These are phyloP conservation scores for Galendromus occidentalis DNA, from an alignment of 1,140 invertebrate genomes.

Conservation along the genomic window DNA sequence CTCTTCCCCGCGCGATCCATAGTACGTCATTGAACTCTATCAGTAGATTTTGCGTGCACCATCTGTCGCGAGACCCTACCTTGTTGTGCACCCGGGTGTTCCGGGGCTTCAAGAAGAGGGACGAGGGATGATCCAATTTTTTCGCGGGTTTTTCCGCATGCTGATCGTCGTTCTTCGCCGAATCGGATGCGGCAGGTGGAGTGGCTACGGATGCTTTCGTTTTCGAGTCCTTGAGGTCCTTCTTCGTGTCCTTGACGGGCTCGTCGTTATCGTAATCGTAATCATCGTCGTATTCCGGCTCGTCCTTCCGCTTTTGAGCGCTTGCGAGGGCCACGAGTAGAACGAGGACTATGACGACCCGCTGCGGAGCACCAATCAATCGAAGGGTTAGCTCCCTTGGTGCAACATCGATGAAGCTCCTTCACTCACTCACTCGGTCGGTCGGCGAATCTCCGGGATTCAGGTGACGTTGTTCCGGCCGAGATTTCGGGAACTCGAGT, in stretches of 20 bases:
- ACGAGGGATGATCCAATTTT: not conserved
- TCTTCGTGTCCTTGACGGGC: conserved; percentile 1
- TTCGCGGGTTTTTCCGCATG: not conserved
- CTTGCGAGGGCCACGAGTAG: not conserved
- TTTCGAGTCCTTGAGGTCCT: not conserved
- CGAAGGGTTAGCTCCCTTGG: too few relatives aligned
- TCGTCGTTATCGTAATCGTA: conserved; percentile 6
- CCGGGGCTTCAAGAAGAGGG: not conserved
- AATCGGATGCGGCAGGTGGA: not conserved
- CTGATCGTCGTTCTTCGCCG: not conserved
- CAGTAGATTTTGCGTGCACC: too few relatives aligned
- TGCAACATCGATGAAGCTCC: too few relatives aligned
- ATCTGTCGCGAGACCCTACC: not conserved
- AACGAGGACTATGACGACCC: not conserved
- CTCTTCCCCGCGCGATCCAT: too few relatives aligned
- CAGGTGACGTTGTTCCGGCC: too few relatives aligned
- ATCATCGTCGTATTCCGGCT: not conserved
- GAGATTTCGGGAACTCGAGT: too few relatives aligned
- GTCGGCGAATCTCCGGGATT: too few relatives aligned
- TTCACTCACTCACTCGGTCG: too few relatives aligned
- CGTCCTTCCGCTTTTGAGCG: not conserved
- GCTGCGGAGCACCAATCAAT: not conserved
- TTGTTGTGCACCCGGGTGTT: not conserved
- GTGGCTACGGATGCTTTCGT: not conserved
- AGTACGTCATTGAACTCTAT: too few relatives aligned